phyloP scores from a whole-genome alignment of 2,797 vertebrate genomes.

The Podarcis lilfordi region DNA sequence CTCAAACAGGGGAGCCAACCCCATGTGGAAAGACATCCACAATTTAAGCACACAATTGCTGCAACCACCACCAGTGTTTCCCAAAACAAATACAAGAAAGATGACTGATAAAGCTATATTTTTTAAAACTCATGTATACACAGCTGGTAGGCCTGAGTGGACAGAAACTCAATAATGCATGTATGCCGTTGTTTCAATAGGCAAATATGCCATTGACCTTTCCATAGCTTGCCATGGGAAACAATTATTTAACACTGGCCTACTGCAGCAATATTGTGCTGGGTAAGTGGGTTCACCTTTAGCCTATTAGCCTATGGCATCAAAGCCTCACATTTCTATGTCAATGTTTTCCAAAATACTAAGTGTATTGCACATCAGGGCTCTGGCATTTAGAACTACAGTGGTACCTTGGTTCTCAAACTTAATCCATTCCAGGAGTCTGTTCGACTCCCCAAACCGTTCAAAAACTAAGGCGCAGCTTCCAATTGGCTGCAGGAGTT shows the following conservation, averaged over 20 bases:
- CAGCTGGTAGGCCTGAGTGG: background rate
- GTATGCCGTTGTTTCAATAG: background rate
- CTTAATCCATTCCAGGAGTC: too few species aligned
- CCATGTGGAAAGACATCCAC: background rate
- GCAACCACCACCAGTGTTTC: background rate
- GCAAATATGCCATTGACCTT: background rate
- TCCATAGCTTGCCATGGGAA: background rate
- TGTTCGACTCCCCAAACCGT: too few species aligned
- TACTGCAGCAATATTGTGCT: background rate
- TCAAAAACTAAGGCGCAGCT: too few species aligned
- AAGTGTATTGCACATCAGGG: background rate
- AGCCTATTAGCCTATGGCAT: background rate
- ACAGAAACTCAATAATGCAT: background rate
- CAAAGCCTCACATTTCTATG: slow-evolving; percentile 17
- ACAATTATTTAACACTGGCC: background rate
- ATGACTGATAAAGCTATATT: background rate
- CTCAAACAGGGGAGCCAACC: background rate
- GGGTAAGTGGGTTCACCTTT: background rate
- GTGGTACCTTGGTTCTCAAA: too few species aligned
- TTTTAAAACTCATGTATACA: background rate
- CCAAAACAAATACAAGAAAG: background rate
- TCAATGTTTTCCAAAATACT: slow-evolving; percentile 18
- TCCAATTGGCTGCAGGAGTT: too few species aligned
- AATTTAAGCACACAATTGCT: background rate
- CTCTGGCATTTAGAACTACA: background rate